Conservation (phyloP, 2,113 vertebrate genomes). For the Suricata suricatta region DNA sequence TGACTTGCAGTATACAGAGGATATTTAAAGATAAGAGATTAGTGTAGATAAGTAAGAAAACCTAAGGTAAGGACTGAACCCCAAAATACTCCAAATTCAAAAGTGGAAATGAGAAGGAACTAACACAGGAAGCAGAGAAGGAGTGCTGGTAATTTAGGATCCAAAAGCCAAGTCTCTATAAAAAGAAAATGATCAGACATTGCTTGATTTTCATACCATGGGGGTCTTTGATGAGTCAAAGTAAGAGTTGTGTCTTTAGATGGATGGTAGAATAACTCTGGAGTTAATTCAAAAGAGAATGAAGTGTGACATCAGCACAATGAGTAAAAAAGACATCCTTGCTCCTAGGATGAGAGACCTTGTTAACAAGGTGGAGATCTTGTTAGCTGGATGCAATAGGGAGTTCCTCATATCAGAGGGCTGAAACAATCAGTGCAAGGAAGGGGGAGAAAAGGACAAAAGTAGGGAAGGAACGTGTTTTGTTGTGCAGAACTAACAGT, state of each 20-base stretch:
- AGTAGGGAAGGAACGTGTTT: not conserved
- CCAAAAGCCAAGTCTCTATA: not conserved
- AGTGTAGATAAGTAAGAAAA: not conserved
- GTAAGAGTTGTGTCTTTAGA: not conserved
- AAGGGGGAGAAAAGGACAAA: not conserved
- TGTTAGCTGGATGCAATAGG: not conserved
- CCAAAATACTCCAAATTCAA: not conserved
- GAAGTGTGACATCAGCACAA: not conserved
- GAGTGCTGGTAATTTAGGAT: not conserved
- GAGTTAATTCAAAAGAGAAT: not conserved
- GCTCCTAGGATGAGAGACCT: no score
- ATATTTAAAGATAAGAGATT: not conserved
- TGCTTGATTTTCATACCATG: not conserved
- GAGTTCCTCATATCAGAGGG: not conserved
- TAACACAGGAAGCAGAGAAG: not conserved
- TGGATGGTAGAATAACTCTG: not conserved
- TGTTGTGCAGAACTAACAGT: not conserved
- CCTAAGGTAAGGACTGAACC: not conserved
- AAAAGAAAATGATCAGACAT: not conserved
- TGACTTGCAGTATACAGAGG: not conserved
- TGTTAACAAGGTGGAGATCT: no score
- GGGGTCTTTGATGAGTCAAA: not conserved
- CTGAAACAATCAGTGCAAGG: not conserved
- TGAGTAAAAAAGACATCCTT: not conserved
- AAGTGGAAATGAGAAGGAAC: not conserved